Evolutionary conservation across 2,888 invertebrate species (phyloP).

Genomic region (Drosophila pegasa): DNA sequence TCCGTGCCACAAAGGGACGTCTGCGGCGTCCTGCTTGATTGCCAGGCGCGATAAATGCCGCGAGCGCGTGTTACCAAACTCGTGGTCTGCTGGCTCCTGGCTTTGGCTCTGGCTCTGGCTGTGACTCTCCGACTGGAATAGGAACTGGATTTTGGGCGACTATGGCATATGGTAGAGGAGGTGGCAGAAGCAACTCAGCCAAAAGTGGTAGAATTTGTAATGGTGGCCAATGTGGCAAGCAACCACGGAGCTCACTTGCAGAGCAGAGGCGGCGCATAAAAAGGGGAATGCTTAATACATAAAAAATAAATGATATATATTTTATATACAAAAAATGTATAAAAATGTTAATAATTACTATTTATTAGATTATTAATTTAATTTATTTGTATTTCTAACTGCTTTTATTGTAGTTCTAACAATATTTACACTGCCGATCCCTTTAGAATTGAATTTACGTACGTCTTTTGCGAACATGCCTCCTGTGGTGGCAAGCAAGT

Average conservation of each 20-base stretch:
- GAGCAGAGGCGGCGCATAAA: conserved; percentile 31
- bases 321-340: background rate
- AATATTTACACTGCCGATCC: too few species aligned
- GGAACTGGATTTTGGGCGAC: conserved; percentile 40
- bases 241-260: conserved; percentile 21
- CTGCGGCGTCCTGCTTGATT: conserved; percentile 75
- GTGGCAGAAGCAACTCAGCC: conserved; percentile 49
- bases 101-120: conserved; percentile 26
- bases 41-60: conserved; percentile 67
- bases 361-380: background rate
- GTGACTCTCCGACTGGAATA: conserved; percentile 20
- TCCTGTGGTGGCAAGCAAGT: conserved; percentile 28
- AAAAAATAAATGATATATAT: background rate
- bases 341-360: too few species aligned
- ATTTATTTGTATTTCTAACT: background rate
- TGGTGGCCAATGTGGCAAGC: conserved; percentile 60
- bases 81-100: conserved; percentile 41
- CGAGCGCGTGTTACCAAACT: conserved; percentile 61
- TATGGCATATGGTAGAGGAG: conserved; percentile 41
- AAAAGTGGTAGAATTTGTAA: conserved; percentile 77
- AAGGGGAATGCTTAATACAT: conserved; percentile 1
- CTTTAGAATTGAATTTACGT: background rate
- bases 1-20: conserved; percentile 46
- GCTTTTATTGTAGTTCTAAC: too few species aligned
- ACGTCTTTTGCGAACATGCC: conserved; percentile 38